Evolutionary conservation across 1,140 invertebrate species (phyloP).

Genomic region (Pogonognathellus flavescens): DNA sequence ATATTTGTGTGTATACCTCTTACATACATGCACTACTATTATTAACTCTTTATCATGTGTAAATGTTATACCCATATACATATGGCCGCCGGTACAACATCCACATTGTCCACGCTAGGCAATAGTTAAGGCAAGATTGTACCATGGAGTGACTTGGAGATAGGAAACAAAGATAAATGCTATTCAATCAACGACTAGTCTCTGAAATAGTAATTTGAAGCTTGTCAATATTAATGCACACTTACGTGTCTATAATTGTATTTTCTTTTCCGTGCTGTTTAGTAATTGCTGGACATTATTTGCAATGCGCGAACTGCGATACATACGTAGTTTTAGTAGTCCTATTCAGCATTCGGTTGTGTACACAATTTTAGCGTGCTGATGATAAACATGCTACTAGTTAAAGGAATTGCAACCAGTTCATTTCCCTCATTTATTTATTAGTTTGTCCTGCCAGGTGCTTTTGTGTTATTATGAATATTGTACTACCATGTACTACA

Average conservation of each 20-base stretch:
- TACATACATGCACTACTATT: too few species aligned
- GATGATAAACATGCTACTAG: slow-evolving; percentile 3
- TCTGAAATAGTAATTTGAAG: slow-evolving; percentile 37
- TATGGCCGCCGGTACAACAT: too few species aligned
- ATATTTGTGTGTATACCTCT: too few species aligned
- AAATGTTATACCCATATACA: too few species aligned
- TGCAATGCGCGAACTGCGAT: too few species aligned
- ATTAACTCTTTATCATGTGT: too few species aligned
- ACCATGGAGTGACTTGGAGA: background rate
- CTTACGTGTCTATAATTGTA: slow-evolving; percentile 43
- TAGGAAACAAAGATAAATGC: slow-evolving; percentile 2
- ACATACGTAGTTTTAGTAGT: too few species aligned
- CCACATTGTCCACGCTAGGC: too few species aligned
- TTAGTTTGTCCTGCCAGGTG: background rate
- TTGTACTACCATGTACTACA: background rate
- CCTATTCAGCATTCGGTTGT: background rate
- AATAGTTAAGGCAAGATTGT: background rate
- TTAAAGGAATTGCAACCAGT: slow-evolving; percentile 37
- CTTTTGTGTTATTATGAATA: slow-evolving; percentile 27
- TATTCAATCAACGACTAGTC: slow-evolving; percentile 26
- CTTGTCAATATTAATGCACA: slow-evolving; percentile 41
- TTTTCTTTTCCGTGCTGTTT: slow-evolving; percentile 11
- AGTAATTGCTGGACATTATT: background rate
- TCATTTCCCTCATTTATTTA: slow-evolving; percentile 45
- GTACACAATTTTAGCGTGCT: slow-evolving; percentile 19